Evolutionary conservation across 2,888 invertebrate genomes (phyloP).

Genomic region (Apamea epomidion): DNA sequence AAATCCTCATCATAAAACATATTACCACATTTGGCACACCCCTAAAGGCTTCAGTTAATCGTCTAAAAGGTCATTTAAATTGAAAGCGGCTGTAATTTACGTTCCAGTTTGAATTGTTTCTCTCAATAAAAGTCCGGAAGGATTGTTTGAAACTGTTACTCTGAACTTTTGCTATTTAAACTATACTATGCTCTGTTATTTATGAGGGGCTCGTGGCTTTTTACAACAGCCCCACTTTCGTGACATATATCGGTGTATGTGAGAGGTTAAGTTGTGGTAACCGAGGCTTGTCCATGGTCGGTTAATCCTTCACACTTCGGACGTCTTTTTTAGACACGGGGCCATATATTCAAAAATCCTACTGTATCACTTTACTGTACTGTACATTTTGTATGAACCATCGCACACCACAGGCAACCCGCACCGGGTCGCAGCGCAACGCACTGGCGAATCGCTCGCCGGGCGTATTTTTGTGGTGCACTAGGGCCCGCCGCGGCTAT

Average conservation of each 20-base stretch:
- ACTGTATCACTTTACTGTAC: neutral
- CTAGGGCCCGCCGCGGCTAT: neutral
- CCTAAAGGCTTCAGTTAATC: slow-evolving; percentile 64
- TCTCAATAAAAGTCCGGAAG: slow-evolving; percentile 65
- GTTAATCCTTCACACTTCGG: neutral
- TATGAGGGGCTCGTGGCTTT: slow-evolving; percentile 12
- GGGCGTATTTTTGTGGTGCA: neutral
- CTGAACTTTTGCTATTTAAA: slow-evolving; percentile 57
- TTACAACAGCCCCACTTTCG: neutral
- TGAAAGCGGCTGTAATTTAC: slow-evolving; percentile 69
- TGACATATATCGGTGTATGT: neutral
- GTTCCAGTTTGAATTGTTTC: slow-evolving; percentile 70
- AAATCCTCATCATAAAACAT: slow-evolving; percentile 45
- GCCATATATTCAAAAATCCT: neutral
- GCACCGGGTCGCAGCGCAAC: no score
- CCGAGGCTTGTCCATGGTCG: neutral
- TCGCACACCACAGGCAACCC: no score
- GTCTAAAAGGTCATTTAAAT: slow-evolving; percentile 70
- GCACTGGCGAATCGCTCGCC: no score
- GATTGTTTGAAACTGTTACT: slow-evolving; percentile 59
- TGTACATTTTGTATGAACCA: no score
- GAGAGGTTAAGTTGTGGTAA: neutral
- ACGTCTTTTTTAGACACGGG: neutral
- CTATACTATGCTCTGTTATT: slow-evolving; percentile 26
- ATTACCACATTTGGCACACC: slow-evolving; percentile 33